Percentiles rank a stretch among this genome's conserved stretches.
Conservation (phyloP, 2,113 vertebrate species). For the Pollachius pollachius region DNA sequence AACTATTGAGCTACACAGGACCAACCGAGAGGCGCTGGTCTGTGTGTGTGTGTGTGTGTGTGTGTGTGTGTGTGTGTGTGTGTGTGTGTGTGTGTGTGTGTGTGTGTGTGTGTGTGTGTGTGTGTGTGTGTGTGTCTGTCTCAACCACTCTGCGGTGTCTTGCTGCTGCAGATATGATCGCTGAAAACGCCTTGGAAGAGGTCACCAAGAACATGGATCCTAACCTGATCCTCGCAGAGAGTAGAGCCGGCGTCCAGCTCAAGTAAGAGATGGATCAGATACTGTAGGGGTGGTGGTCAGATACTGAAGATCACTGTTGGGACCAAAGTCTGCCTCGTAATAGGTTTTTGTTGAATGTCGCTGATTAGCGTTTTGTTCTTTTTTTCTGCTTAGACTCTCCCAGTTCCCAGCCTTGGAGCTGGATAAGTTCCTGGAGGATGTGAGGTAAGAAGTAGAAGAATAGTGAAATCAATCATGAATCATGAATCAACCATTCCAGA, state of each 20-base stretch:
- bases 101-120: no score
- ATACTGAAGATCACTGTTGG: not conserved
- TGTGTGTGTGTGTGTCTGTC: no score
- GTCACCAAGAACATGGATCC: constrained; percentile 96
- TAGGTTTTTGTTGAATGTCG: no score
- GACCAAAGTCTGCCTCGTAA: no score
- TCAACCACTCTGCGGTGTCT: no score
- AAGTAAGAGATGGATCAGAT: constrained; percentile 74
- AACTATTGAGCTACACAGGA: no score
- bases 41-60: no score
- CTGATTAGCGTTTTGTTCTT: not conserved
- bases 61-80: no score
- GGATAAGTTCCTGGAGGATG: constrained; percentile 97
- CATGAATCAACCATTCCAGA: no score
- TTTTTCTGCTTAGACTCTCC: constrained; percentile 77
- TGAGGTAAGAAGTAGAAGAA: constrained; percentile 77
- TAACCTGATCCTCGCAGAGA: constrained; percentile 87
- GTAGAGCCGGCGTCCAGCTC: constrained; percentile 82
- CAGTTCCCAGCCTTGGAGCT: constrained; percentile 94
- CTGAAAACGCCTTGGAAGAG: constrained; percentile 95
- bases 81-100: no score
- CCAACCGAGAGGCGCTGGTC: no score
- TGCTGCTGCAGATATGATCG: constrained; percentile 84
- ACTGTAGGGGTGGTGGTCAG: no score
- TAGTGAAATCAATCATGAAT: not conserved